phyloP scores from a whole-genome alignment of 2,888 invertebrate species.

The Gerris lacustris region DNA sequence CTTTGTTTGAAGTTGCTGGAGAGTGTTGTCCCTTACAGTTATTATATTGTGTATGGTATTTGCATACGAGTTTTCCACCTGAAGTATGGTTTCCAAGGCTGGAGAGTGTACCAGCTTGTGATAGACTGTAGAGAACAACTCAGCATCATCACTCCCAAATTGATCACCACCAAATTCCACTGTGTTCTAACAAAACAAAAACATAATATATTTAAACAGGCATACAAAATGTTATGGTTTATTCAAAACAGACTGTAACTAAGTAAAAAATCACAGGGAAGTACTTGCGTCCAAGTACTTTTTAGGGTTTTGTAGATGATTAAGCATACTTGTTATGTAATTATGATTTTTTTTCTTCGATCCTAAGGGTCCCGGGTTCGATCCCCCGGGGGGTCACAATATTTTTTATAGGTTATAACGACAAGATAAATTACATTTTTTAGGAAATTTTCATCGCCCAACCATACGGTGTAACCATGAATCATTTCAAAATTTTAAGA shows the following conservation, averaged over 20 bases:
- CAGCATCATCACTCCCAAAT: conserved; percentile 68
- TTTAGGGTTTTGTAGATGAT: too few species aligned
- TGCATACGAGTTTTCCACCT: conserved; percentile 77
- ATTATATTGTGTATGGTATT: conserved; percentile 62
- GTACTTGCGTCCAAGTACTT: too few species aligned
- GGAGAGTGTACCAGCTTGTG: conserved; percentile 72
- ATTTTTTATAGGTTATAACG: too few species aligned
- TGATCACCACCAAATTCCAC: conserved; percentile 73
- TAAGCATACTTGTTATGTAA: too few species aligned
- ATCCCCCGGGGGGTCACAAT: too few species aligned
- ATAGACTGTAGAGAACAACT: conserved; percentile 74
- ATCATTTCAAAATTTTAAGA: too few species aligned
- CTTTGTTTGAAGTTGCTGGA: conserved; percentile 55
- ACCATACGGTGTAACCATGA: too few species aligned
- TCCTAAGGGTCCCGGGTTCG: too few species aligned
- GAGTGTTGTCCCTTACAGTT: conserved; percentile 58
- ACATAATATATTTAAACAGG: neutral
- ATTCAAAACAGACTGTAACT: neutral
- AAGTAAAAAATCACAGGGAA: too few species aligned
- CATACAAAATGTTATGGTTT: neutral
- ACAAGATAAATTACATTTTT: too few species aligned
- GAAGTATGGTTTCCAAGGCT: conserved; percentile 73
- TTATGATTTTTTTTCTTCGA: too few species aligned
- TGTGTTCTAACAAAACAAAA: conserved; percentile 48
- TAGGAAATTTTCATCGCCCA: too few species aligned